A percentile compares a stretch with the other conserved stretches of the same genome.
Evolutionary conservation across 2,113 vertebrate species (phyloP).

Genomic region (Perca flavescens): DNA sequence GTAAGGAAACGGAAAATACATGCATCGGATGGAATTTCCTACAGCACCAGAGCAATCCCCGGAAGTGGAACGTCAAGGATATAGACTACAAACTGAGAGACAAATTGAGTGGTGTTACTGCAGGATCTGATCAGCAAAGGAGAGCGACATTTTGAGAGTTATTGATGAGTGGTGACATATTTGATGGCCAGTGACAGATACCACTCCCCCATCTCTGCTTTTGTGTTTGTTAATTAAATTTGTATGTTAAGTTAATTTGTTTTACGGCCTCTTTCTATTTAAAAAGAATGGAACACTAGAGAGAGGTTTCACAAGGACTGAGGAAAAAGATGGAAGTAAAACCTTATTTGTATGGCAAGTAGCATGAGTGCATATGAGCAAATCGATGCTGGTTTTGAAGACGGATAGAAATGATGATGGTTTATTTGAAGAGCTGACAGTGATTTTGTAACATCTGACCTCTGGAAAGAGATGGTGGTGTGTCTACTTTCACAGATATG

Average conservation of each 20-base stretch:
- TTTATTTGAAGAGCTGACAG: constrained; percentile 33
- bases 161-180: constrained; percentile 74
- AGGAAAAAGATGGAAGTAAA: constrained; percentile 14
- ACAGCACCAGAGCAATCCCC: too few species aligned
- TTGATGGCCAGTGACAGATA: constrained; percentile 50
- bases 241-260: constrained; percentile 15
- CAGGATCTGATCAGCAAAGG: constrained; percentile 71
- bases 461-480: constrained; percentile 51
- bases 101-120: constrained; percentile 66
- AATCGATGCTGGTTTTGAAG: constrained; percentile 44
- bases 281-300: constrained; percentile 11
- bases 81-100: constrained; percentile 50
- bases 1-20: too few species aligned
- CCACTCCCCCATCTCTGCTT: constrained; percentile 38
- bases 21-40: too few species aligned
- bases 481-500: constrained; percentile 58
- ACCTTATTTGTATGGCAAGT: constrained; percentile 59
- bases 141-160: constrained; percentile 64
- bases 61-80: too few species aligned
- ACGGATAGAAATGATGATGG: constrained; percentile 28
- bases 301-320: background rate
- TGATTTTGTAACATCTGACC: constrained; percentile 52
- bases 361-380: constrained; percentile 46
- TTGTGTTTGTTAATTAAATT: constrained; percentile 12
- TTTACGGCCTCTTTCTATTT: constrained; percentile 1